A percentile compares a stretch with the other conserved stretches of the same genome.
phyloP scores from a whole-genome alignment of 92 coral and sea anemone species.

The Zoanthus solanderi region DNA sequence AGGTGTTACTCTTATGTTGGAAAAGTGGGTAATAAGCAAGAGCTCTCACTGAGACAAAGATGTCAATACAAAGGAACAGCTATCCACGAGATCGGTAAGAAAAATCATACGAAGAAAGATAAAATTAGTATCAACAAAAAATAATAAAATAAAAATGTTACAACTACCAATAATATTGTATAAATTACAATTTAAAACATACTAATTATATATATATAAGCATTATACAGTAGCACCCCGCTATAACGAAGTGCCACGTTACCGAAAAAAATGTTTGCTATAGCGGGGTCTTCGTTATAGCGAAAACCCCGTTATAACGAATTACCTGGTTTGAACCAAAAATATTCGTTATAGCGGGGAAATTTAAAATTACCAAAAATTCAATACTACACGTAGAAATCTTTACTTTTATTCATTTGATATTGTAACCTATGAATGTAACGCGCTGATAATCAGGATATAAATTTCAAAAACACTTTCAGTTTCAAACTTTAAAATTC shows the following conservation, averaged over 20 bases:
- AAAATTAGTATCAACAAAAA: too few relatives aligned
- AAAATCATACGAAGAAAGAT: too few relatives aligned
- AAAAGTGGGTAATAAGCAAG: slow-evolving; percentile 21
- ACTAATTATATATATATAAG: too few relatives aligned
- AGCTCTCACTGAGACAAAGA: background rate
- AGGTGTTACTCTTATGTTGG: slow-evolving; percentile 28
- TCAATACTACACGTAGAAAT: slow-evolving; percentile 40
- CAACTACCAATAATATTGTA: too few relatives aligned
- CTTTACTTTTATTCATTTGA: slow-evolving; percentile 17
- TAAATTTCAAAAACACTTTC: slow-evolving; percentile 46
- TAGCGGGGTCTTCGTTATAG: slow-evolving; percentile 36
- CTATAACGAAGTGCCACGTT: too few relatives aligned
- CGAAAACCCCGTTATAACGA: slow-evolving; percentile 38
- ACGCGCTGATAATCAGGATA: background rate
- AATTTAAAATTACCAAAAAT: slow-evolving; percentile 44
- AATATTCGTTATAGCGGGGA: slow-evolving; percentile 50
- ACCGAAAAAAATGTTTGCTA: slow-evolving; percentile 7
- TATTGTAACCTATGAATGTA: slow-evolving; percentile 29
- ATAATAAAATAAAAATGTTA: too few relatives aligned
- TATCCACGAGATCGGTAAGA: slow-evolving; percentile 12
- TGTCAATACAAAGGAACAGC: slow-evolving; percentile 31
- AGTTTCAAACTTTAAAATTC: slow-evolving; percentile 55
- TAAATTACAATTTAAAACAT: too few relatives aligned
- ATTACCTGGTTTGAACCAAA: slow-evolving; percentile 37
- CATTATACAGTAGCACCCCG: too few relatives aligned